These are phyloP conservation scores for Lacerta agilis DNA, from an alignment of 2,797 vertebrate genomes.

Conservation along the genomic window DNA sequence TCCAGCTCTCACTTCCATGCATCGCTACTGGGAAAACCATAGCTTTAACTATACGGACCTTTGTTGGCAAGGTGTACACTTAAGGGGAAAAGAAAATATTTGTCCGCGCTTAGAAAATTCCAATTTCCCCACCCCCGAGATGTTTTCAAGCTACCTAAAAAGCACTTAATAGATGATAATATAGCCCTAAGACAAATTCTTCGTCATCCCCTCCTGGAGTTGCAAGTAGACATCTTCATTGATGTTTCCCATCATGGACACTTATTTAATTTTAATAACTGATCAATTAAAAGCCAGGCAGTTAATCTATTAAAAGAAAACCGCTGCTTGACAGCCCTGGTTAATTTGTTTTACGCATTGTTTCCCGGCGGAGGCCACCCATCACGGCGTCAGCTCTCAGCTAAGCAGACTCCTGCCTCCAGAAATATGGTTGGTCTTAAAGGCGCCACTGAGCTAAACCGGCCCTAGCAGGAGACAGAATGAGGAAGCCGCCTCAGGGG, in stretches of 20 bases:
- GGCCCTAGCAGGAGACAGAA: no score
- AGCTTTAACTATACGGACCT: no score
- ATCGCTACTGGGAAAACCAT: no score
- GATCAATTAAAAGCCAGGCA: constrained; percentile 20
- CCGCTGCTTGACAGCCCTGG: not conserved
- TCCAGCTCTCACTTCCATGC: no score
- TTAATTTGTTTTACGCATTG: not conserved
- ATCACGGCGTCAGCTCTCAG: not conserved
- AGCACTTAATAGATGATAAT: not conserved
- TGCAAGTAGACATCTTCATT: not conserved
- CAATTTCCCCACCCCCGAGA: no score
- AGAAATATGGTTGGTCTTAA: not conserved
- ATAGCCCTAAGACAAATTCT: not conserved
- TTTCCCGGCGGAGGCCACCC: not conserved
- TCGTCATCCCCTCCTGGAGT: not conserved
- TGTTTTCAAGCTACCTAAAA: not conserved
- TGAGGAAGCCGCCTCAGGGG: no score
- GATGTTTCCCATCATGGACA: not conserved
- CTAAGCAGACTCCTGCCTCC: not conserved
- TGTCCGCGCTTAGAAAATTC: no score
- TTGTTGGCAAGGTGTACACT: not conserved
- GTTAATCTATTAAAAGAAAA: not conserved
- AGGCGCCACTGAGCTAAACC: not conserved
- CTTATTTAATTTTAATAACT: constrained; percentile 7
- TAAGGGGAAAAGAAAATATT: no score